Base-by-base conservation (phyloP, 2,888 invertebrate species). In the Coecobrya sp. region DNA sequence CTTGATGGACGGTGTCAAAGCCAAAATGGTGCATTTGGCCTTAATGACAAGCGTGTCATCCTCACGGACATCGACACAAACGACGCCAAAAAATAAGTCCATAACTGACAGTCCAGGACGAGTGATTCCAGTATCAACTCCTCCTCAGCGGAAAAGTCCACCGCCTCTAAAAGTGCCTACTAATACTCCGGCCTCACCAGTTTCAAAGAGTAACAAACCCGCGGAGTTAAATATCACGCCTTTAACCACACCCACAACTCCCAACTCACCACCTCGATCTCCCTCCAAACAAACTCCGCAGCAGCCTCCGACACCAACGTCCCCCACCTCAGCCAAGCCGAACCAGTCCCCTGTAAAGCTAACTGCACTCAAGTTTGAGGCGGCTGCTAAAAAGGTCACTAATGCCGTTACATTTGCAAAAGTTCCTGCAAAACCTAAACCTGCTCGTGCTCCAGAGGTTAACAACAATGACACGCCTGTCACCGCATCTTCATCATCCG, bases 401-500 rank as follows among this genome's bases (percentile, higher is more conserved):
- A 49, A 19, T 49, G 68, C 49, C 30, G 84, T 89, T 19, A 89
- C 89, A 1, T 89, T 89, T 36, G 89, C 89, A 0, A 89, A 84
- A 27, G 13, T 62, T 5, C 86, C 70, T 1, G 22, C 86, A 13
- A 49, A 45, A 49, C 13, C 11, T 0, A 81, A 81, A 22, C 86
- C 86, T 27, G n/a, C n/a, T 70, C 30, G 65, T 55, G 52, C 36
- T 8, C 30, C 70, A 7, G 92, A 92, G 65, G 88, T 92, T 19
- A 92, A 92, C 81, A 92, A 92, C 22, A 92, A 92, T 68, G 81
- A 82, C 8, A 86, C 81, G 13, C 88, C 92, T 0, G 92, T 92
- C 0, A 92, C 92, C 1, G 87, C 92, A 5, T 85, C 88, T 7
- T 92, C 92, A 0, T 91, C 91, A 0, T 92, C 92, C 8, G 85